A percentile compares a stretch with the other conserved stretches of the same genome.
phyloP scores from a whole-genome alignment of 2,888 invertebrate species.

The Resseliella maxima region DNA sequence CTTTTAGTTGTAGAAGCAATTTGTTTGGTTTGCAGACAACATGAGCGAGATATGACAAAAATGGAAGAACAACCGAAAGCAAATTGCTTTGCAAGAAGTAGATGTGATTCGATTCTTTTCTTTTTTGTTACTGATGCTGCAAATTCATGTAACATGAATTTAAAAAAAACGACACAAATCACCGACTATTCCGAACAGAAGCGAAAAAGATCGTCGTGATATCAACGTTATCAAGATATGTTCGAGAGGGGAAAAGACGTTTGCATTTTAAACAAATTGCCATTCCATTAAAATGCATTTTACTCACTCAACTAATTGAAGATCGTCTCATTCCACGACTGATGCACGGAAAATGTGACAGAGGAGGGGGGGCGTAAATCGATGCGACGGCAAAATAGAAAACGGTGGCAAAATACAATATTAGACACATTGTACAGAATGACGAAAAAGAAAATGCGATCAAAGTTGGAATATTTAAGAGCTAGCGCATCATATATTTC shows the following conservation, averaged over 20 bases:
- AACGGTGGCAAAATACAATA: background rate
- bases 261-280: constrained; percentile 35
- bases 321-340: background rate
- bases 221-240: constrained; percentile 32
- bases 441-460: background rate
- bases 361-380: background rate
- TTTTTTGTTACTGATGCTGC: background rate
- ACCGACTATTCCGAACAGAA: constrained; percentile 22
- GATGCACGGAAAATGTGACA: background rate
- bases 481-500: constrained; percentile 44
- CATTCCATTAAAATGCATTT: constrained; percentile 46
- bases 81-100: background rate
- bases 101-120: constrained; percentile 1
- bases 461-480: background rate
- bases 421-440: background rate
- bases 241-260: background rate
- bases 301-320: constrained; percentile 26
- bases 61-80: constrained; percentile 43
- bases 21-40: constrained; percentile 46
- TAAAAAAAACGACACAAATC: background rate
- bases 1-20: constrained; percentile 25
- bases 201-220: background rate
- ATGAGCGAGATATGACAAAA: constrained; percentile 54
- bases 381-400: background rate
- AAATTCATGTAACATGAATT: no score